Conservation (phyloP, 2,888 invertebrate genomes). For the Ashinkailepas kermadecensis region DNA sequence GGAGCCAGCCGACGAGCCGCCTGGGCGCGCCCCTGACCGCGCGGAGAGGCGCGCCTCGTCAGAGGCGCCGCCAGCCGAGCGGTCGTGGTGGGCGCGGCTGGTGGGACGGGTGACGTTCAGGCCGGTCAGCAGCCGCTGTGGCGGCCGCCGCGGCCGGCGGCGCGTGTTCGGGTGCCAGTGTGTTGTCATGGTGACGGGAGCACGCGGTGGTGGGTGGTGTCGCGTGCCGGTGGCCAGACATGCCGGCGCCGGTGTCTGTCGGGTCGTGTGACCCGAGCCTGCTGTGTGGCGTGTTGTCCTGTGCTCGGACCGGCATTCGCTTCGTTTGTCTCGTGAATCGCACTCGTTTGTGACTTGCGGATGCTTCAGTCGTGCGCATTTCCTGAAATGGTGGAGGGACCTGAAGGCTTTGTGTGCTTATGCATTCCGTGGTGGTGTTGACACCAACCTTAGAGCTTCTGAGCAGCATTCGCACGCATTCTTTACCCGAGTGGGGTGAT, state of each 20-base stretch:
- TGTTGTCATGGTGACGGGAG: neutral
- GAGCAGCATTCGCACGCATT: too few relatives aligned
- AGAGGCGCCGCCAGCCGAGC: neutral
- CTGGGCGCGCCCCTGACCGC: too few relatives aligned
- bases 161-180: neutral
- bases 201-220: neutral
- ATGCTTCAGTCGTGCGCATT: too few relatives aligned
- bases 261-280: neutral
- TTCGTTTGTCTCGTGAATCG: too few relatives aligned
- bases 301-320: neutral
- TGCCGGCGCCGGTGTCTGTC: neutral
- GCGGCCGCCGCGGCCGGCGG: too few relatives aligned
- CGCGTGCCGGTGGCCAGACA: neutral
- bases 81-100: neutral
- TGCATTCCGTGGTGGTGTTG: too few relatives aligned
- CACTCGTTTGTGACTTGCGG: too few relatives aligned
- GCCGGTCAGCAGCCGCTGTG: neutral
- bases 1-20: neutral
- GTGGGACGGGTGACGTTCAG: neutral
- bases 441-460: too few relatives aligned
- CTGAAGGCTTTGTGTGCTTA: too few relatives aligned
- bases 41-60: too few relatives aligned
- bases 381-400: too few relatives aligned
- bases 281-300: neutral
- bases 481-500: too few relatives aligned